These are phyloP conservation scores for Caretta caretta DNA, from an alignment of 2,113 vertebrate species.

Conservation along the genomic window DNA sequence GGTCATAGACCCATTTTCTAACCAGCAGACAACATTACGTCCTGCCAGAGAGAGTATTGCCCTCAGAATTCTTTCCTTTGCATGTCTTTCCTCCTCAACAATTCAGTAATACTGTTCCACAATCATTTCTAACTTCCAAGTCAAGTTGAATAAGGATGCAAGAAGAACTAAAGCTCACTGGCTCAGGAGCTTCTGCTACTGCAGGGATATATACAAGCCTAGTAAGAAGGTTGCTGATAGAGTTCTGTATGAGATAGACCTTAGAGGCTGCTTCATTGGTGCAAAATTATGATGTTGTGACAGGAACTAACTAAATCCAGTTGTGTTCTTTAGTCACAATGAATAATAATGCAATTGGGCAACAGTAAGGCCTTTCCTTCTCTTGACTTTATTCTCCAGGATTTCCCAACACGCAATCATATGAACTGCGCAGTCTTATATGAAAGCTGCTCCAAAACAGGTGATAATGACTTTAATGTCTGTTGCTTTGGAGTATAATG, in stretches of 20 bases:
- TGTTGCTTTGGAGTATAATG: neutral
- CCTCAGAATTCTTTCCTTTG: neutral
- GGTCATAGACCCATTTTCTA: neutral
- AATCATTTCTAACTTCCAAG: neutral
- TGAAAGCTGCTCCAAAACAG: neutral
- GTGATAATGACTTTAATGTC: neutral
- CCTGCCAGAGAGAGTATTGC: neutral
- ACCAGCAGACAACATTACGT: neutral
- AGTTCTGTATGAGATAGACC: neutral
- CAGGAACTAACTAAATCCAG: constrained; percentile 1
- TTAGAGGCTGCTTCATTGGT: neutral
- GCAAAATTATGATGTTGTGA: neutral
- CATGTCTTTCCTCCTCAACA: neutral
- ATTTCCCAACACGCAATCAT: neutral
- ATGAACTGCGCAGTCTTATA: neutral
- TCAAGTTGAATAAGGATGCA: neutral
- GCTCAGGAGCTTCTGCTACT: neutral
- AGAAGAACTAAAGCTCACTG: neutral
- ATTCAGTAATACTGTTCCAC: neutral
- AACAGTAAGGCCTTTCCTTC: neutral
- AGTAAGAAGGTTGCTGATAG: neutral
- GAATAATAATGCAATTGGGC: neutral
- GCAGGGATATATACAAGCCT: neutral
- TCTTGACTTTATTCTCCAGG: neutral
- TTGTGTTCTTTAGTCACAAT: neutral